phyloP scores from a whole-genome alignment of 2,113 vertebrate species.

The Noturus placidus region DNA sequence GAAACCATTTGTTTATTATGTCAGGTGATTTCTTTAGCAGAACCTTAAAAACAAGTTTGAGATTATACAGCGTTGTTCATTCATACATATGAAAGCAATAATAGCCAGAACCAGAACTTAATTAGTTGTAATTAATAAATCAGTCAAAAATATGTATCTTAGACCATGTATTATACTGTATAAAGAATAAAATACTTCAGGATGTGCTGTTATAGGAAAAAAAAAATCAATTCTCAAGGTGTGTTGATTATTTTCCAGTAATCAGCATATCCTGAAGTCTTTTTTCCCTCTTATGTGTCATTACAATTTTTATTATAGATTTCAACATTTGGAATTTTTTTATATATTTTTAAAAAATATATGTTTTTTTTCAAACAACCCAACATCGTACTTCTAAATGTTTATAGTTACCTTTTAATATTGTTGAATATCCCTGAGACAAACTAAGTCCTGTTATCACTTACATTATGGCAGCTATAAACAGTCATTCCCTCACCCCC shows the following conservation, averaged over 20 bases:
- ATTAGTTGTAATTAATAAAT: neutral
- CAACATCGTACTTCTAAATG: neutral
- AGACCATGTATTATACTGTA: neutral
- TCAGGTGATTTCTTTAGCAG: too few species aligned
- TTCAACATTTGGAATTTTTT: neutral
- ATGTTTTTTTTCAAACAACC: neutral
- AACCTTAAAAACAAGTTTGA: neutral
- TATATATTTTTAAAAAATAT: too few species aligned
- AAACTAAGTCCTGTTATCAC: neutral
- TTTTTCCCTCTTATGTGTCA: neutral
- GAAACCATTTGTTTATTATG: too few species aligned
- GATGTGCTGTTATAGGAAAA: neutral
- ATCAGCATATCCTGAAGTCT: neutral
- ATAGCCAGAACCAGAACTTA: neutral
- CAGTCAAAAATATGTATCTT: neutral
- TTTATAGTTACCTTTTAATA: neutral
- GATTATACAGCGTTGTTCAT: neutral
- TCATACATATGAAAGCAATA: neutral
- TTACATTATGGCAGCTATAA: neutral
- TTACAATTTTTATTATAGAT: neutral
- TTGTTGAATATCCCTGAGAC: neutral
- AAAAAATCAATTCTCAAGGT: neutral
- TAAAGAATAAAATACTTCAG: neutral
- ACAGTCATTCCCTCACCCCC: neutral
- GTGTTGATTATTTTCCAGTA: neutral